Percentiles rank a stretch among this genome's conserved stretches.
Conservation (phyloP, 1,140 invertebrate species). For the Drosophila kanapiae region DNA sequence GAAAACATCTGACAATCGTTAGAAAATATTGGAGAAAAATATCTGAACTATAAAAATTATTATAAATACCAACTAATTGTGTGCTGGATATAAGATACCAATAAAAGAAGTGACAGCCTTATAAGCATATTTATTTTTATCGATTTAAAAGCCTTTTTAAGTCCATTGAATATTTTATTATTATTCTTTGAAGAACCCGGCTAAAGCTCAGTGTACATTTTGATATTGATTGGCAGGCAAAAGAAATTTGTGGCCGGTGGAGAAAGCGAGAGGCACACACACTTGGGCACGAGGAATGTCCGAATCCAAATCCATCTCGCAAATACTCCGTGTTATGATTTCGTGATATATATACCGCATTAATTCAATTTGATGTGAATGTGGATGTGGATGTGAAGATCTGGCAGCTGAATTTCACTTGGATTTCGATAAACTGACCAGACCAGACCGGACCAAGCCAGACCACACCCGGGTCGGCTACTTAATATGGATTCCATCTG, state of each 20-base stretch:
- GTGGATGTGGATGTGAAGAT: conserved; percentile 1
- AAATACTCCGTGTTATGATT: conserved; percentile 59
- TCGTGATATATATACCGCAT: conserved; percentile 72
- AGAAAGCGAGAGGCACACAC: not conserved
- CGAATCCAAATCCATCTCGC: conserved; percentile 31
- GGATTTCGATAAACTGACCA: conserved; percentile 61
- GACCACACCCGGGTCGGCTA: conserved; percentile 27
- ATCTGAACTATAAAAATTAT: too few relatives aligned
- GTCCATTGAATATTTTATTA: too few relatives aligned
- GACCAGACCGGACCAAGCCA: not conserved
- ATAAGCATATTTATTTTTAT: not conserved
- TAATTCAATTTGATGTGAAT: conserved; percentile 77
- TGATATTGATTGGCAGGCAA: conserved; percentile 40
- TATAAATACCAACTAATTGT: too few relatives aligned
- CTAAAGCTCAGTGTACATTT: not conserved
- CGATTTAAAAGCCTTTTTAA: too few relatives aligned
- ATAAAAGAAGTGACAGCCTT: not conserved
- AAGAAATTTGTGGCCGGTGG: conserved; percentile 13
- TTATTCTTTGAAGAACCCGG: not conserved
- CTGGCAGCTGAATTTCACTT: conserved; percentile 45
- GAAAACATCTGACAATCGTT: not conserved
- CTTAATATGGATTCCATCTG: conserved; percentile 42
- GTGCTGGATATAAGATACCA: not conserved
- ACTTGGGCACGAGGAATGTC: conserved; percentile 9
- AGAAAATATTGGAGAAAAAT: not conserved